A percentile compares a stretch with the other conserved stretches of the same genome.
These are phyloP conservation scores for Heliconius aoede DNA, from an alignment of 2,888 invertebrate species.

Conservation along the genomic window DNA sequence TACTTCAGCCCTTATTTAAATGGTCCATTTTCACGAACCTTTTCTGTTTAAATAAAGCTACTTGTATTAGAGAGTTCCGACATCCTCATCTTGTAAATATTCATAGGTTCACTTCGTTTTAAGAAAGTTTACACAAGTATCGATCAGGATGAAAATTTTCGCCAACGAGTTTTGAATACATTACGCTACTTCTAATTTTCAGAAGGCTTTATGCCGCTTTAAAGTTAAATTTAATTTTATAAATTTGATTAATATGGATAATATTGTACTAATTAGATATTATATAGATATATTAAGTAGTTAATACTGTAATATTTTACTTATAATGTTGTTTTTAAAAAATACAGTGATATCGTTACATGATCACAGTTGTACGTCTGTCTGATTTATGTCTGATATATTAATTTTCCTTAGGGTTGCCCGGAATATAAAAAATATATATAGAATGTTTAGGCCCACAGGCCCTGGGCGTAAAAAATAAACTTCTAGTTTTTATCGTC, in stretches of 20 bases:
- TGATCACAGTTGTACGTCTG: too few relatives aligned
- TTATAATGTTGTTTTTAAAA: too few relatives aligned
- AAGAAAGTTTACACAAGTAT: slow-evolving; percentile 37
- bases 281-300: not conserved
- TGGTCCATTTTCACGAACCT: not conserved
- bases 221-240: slow-evolving; percentile 9
- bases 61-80: slow-evolving; percentile 10
- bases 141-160: slow-evolving; percentile 32
- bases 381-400: too few relatives aligned
- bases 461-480: too few relatives aligned
- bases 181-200: slow-evolving; percentile 22
- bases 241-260: not conserved
- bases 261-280: not conserved
- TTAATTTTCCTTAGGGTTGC: too few relatives aligned
- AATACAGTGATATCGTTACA: too few relatives aligned
- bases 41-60: slow-evolving; percentile 19
- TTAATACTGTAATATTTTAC: not conserved
- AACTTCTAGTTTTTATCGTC: too few relatives aligned
- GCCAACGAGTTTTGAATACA: slow-evolving; percentile 25
- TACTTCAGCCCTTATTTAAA: not conserved
- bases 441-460: too few relatives aligned
- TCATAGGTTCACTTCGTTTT: slow-evolving; percentile 32
- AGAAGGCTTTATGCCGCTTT: not conserved
- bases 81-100: slow-evolving; percentile 30
- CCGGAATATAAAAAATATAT: too few relatives aligned